A percentile compares a stretch with the other conserved stretches of the same genome.
Conservation (phyloP, 1,140 invertebrate species). For the Diabrotica undecimpunctata region DNA sequence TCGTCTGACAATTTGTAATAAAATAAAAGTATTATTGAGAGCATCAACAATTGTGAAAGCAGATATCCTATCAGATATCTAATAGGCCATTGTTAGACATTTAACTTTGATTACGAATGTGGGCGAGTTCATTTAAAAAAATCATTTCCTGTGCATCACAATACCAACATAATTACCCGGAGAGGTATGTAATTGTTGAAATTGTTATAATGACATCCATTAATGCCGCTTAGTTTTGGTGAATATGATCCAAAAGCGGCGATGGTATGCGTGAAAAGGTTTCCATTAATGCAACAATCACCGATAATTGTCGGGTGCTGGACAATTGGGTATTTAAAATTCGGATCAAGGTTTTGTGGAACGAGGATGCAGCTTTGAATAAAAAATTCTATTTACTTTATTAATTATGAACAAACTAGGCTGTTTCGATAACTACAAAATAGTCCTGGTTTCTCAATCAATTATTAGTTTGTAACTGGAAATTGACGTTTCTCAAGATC, state of each 20-base stretch:
- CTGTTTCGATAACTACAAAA: too few relatives aligned
- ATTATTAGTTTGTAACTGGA: too few relatives aligned
- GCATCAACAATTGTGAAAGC: slow-evolving; percentile 31
- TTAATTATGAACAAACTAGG: too few relatives aligned
- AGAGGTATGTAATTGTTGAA: slow-evolving; percentile 32
- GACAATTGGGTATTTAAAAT: too few relatives aligned
- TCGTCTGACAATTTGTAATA: slow-evolving; percentile 20
- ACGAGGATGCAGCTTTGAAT: too few relatives aligned
- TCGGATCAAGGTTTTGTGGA: too few relatives aligned
- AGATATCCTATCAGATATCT: slow-evolving; percentile 28
- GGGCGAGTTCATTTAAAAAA: slow-evolving; percentile 46
- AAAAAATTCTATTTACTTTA: too few relatives aligned
- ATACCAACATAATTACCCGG: slow-evolving; percentile 47
- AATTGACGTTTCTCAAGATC: too few relatives aligned
- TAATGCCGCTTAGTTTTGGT: slow-evolving; percentile 21
- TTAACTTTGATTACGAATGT: slow-evolving; percentile 47
- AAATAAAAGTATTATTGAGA: slow-evolving; percentile 26
- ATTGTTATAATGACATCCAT: slow-evolving; percentile 46
- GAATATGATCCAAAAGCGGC: not conserved
- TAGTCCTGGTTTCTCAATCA: too few relatives aligned
- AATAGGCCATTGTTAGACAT: slow-evolving; percentile 47
- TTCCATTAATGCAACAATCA: not conserved
- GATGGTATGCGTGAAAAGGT: not conserved
- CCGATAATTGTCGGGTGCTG: not conserved
- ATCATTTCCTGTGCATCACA: slow-evolving; percentile 45